phyloP scores from a whole-genome alignment of 2,113 vertebrate genomes.

The Myotis yumanensis region DNA sequence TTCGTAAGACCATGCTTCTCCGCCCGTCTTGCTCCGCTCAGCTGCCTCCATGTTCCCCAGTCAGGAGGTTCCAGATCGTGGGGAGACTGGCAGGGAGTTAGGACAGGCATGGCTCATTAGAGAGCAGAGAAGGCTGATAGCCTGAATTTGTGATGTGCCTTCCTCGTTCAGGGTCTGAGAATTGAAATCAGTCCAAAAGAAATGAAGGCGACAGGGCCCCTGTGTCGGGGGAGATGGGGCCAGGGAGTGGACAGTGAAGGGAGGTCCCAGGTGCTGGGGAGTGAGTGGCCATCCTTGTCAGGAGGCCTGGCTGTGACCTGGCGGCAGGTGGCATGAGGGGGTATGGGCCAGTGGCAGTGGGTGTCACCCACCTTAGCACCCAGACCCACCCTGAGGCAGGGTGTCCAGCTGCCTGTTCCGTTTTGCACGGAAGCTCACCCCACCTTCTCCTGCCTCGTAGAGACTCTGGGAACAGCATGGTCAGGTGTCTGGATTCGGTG shows the following conservation, averaged over 20 bases:
- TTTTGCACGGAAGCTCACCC: background rate
- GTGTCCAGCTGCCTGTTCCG: background rate
- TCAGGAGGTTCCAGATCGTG: background rate
- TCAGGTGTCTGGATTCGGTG: background rate
- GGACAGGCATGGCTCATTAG: fast-evolving
- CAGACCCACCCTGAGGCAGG: background rate
- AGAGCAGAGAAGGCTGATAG: fast-evolving
- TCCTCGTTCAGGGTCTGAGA: background rate
- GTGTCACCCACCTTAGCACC: background rate
- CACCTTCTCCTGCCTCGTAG: fast-evolving
- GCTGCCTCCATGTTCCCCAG: fast-evolving
- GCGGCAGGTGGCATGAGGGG: background rate
- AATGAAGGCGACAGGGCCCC: too few species aligned
- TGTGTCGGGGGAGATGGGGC: background rate
- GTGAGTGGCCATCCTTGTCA: background rate
- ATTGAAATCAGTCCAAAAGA: background rate
- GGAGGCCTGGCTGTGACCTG: background rate
- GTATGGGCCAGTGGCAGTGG: background rate
- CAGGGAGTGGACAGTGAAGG: background rate
- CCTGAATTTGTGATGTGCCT: fast-evolving
- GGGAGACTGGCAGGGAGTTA: background rate
- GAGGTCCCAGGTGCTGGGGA: background rate
- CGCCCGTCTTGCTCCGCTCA: fast-evolving
- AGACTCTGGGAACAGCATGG: fast-evolving
- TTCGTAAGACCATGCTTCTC: background rate